These are phyloP conservation scores for Blennius ocellaris DNA, from an alignment of 2,113 vertebrate species.

Conservation along the genomic window DNA sequence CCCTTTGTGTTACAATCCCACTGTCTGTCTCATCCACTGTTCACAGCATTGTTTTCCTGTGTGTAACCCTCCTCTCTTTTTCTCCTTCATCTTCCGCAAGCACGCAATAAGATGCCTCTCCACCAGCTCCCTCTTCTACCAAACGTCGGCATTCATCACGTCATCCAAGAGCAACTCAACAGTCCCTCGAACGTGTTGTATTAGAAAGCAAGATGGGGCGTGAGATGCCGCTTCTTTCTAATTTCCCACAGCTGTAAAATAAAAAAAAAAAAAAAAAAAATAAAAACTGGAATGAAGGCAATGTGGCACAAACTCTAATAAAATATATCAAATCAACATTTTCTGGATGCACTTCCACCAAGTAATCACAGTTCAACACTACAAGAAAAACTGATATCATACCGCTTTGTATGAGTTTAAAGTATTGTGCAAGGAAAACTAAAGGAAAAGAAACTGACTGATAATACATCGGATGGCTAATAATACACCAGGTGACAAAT, in stretches of 20 bases:
- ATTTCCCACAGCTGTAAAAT: slow-evolving; percentile 55
- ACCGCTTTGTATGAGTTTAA: slow-evolving; percentile 22
- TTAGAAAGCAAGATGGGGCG: slow-evolving; percentile 44
- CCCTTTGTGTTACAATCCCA: background rate
- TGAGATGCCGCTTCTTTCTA: slow-evolving; percentile 42
- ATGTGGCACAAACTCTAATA: slow-evolving; percentile 41
- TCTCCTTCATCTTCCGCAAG: background rate
- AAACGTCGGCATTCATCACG: slow-evolving; percentile 62
- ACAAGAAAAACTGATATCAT: slow-evolving; percentile 35
- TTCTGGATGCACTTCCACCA: slow-evolving; percentile 29
- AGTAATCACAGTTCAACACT: slow-evolving; percentile 20
- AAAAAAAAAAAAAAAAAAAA: slow-evolving; percentile 15
- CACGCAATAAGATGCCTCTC: slow-evolving; percentile 32
- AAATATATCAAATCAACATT: slow-evolving; percentile 51
- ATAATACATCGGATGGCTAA: slow-evolving; percentile 54
- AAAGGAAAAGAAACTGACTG: slow-evolving; percentile 27
- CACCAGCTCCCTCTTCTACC: slow-evolving; percentile 39
- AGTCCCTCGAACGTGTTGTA: slow-evolving; percentile 38
- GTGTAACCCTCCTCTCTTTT: background rate
- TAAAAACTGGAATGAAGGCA: slow-evolving; percentile 29
- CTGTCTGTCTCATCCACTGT: background rate
- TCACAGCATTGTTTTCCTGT: slow-evolving; percentile 4
- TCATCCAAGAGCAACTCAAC: slow-evolving; percentile 56
- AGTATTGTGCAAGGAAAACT: slow-evolving; percentile 20
- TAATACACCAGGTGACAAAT: slow-evolving; percentile 54